A percentile compares a stretch with the other conserved stretches of the same genome.
These are phyloP conservation scores for Chrysochloris asiatica DNA, from an alignment of 2,113 vertebrate species.

Conservation along the genomic window DNA sequence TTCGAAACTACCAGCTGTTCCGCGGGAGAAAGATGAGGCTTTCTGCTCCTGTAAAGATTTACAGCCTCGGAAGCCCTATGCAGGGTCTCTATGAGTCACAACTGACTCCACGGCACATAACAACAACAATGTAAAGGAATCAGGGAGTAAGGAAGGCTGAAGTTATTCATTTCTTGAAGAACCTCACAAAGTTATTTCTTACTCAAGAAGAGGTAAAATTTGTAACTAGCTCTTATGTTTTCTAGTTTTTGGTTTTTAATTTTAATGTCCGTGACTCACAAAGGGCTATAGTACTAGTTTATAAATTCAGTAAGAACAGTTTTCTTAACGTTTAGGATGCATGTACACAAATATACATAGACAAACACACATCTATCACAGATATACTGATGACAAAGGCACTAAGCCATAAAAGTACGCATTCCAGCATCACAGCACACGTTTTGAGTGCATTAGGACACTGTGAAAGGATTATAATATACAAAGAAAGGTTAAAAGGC, in stretches of 20 bases:
- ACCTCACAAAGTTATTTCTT: neutral
- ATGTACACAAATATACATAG: constrained; percentile 19
- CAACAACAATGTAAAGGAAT: neutral
- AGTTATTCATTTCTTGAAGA: neutral
- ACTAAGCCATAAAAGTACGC: constrained; percentile 28
- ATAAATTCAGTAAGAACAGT: neutral
- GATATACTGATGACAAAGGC: constrained; percentile 54
- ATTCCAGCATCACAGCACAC: constrained; percentile 34
- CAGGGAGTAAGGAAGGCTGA: neutral
- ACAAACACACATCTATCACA: constrained; percentile 37
- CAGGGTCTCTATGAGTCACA: too few species aligned
- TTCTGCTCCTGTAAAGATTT: too few species aligned
- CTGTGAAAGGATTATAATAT: neutral
- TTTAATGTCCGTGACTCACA: neutral
- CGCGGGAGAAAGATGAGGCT: too few species aligned
- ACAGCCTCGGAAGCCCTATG: too few species aligned
- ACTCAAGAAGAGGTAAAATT: constrained; percentile 1
- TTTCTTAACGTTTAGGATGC: constrained; percentile 8
- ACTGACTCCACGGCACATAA: too few species aligned
- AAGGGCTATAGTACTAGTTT: neutral
- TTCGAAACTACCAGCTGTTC: too few species aligned
- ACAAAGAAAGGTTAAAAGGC: constrained; percentile 69
- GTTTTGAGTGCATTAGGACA: neutral
- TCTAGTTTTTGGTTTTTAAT: constrained; percentile 23
- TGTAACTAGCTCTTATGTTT: constrained; percentile 30